Base-by-base conservation (phyloP, 2,113 vertebrate species). In the Pseudopipra pipra region DNA sequence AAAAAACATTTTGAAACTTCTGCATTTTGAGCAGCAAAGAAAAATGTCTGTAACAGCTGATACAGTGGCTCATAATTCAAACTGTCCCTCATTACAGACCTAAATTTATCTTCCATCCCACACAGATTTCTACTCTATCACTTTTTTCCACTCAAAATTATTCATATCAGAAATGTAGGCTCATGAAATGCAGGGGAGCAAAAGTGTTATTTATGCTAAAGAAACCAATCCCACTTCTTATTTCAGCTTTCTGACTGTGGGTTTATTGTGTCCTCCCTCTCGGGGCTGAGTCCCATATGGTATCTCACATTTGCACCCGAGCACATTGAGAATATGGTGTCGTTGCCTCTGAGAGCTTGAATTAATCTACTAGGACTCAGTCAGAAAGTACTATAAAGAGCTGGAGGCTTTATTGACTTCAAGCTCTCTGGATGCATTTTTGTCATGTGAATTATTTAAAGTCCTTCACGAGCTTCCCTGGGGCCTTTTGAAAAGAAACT, bases 61-160 rank as follows among this genome's bases (percentile, higher is more conserved):
- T 85, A 85, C 82, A 52, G 33, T 52, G 77, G 78, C 71, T 87
- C 83, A 44, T 78, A 95, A 95, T 82, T 93, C 77, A 85, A 93
- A 85, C 70, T 95, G 87, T 85, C 89, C 95, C 77, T 95, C 80
- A 73, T 96, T 96, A 95, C 41, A 90, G 81, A 51, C 56, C 90
- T 95, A 96, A 96, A 96, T 95, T 97, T 96, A 95, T 97, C 96
- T 96, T 86, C 51, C 85, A 89, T 76, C 92, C 95, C 93, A 96
- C 89, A 87, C 65, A 92, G 74, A 79, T 81, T 93, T 88, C 80
- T 74, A 67, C 73, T 90, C 88, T 54, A 92, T 89, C 89, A 90
- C 77, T 86, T 52, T 78, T 94, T 90, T 89, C 63, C 62, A 55
- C 87, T 93, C 87, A 58, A 92, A 94, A 90, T 87, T 97, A 93